Evolutionary conservation across 2,797 vertebrate species (phyloP).

Genomic region (Carduelis carduelis): DNA sequence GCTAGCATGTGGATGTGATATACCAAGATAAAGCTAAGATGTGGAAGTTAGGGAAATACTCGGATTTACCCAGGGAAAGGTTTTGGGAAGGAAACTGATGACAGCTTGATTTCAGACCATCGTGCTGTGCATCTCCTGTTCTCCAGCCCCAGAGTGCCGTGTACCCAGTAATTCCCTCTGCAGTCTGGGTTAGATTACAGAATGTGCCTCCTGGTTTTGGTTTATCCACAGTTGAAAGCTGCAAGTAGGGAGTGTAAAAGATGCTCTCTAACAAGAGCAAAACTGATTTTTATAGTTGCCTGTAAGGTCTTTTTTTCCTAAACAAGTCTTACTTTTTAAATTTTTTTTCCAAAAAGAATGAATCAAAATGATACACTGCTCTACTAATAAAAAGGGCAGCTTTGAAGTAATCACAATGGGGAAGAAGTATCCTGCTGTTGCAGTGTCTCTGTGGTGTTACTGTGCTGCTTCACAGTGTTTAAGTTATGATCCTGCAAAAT

Average conservation of each 20-base stretch:
- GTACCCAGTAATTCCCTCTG: neutral
- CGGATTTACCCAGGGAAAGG: neutral
- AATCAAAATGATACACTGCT: conserved; percentile 14
- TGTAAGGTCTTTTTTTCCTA: neutral
- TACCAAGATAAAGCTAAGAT: neutral
- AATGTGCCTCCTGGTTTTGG: conserved; percentile 47
- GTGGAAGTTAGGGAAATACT: neutral
- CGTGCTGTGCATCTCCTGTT: neutral
- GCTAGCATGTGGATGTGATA: neutral
- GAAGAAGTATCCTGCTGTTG: conserved; percentile 18
- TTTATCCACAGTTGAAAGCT: conserved; percentile 31
- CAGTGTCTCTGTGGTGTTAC: neutral
- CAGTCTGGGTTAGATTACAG: conserved; percentile 25
- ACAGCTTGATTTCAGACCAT: conserved; percentile 39
- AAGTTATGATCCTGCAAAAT: conserved; percentile 17
- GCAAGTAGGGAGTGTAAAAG: neutral
- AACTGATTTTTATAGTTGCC: conserved; percentile 13
- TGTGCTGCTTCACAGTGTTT: neutral
- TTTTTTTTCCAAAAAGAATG: neutral
- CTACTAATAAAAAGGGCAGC: conserved; percentile 14
- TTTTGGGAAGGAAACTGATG: conserved; percentile 20
- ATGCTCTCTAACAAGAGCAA: neutral
- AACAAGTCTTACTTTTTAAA: neutral
- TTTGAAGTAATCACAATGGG: conserved; percentile 36
- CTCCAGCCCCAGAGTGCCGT: neutral